Percentiles rank a stretch among this genome's conserved stretches.
Evolutionary conservation across 2,113 vertebrate genomes (phyloP).

Genomic region (Oxygymnocypris stewartii): DNA sequence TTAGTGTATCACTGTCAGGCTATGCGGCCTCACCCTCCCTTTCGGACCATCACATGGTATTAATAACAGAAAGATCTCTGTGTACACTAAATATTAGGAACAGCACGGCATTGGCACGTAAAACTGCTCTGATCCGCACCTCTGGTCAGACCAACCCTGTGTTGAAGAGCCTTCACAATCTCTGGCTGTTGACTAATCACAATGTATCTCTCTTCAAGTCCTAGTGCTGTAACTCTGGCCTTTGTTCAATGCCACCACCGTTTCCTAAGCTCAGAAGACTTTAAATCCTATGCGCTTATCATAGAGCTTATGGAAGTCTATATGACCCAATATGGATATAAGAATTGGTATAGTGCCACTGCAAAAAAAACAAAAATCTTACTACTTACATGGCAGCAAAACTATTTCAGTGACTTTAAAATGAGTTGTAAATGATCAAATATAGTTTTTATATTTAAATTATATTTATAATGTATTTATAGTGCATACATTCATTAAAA

Average conservation of each 20-base stretch:
- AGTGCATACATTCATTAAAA: not conserved
- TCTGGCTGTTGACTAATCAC: not conserved
- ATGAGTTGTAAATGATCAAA: no score
- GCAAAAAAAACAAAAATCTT: no score
- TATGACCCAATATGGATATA: not conserved
- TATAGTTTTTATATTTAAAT: no score
- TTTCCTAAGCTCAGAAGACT: not conserved
- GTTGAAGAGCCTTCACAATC: not conserved
- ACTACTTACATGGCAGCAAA: not conserved
- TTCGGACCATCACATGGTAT: not conserved
- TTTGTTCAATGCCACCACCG: not conserved
- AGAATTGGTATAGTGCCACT: not conserved
- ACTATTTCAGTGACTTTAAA: not conserved
- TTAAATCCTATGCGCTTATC: not conserved
- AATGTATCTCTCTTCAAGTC: not conserved
- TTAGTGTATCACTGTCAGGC: not conserved
- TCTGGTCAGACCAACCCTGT: not conserved
- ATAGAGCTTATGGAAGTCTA: not conserved
- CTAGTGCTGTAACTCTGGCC: not conserved
- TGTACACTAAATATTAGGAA: slow-evolving; percentile 26
- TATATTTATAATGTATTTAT: no score
- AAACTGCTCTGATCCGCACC: not conserved
- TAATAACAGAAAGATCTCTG: slow-evolving; percentile 6
- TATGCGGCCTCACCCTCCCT: not conserved
- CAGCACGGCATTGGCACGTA: not conserved